Base-by-base conservation (phyloP, 2,113 vertebrate genomes). In the Genyomyrus donnyi region DNA sequence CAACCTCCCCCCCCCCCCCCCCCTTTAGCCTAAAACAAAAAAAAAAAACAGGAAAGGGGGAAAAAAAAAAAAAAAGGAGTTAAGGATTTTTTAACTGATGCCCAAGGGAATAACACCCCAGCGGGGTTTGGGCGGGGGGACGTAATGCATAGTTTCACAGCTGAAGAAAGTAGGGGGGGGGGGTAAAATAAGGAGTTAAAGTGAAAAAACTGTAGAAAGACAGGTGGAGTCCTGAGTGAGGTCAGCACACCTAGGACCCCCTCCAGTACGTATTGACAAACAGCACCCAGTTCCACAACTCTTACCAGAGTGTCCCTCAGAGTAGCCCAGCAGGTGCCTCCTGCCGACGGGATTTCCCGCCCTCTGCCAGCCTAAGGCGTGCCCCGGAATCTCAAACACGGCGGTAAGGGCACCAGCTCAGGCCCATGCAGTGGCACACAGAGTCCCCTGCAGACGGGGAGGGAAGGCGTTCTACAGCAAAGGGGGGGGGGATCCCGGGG, bases 21-120 rank as follows among this genome's bases (percentile, higher is more conserved):
- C 94, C 96, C 96, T 96, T 95, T 95, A 96, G 96, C 97, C 97
- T 97, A 98, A 97, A 99, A 97, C 96, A 94, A 95, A 97, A 96
- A 90, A 91, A 27, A 93, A 90, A 95, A 96, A 77, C 70, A 77
- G 31, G 70, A 39, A 77, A 39, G 13, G 19, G 9, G 8, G 58
- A 0, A 1, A 27, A 0, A 96, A 96, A 96, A 96, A 96, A 95
- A 95, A 95, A 95, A 95, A 27, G 35, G 94, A 92, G 93, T 95
- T 93, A 94, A 93, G 93, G 94, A 94, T 97, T 97, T 95, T 66
- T 66, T 66, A 88, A 88, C 87, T 24, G 35, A 88, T 88, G 87
- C 87, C 46, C 39, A 15, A 62, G 35, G 39, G 48, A 56, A 62
- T 62, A 39, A 87, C 39, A 66, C 35, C 53, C 27, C 83, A 62